Evolutionary conservation across 2,797 vertebrate genomes (phyloP).

Genomic region (Melanotaenia boesemani): DNA sequence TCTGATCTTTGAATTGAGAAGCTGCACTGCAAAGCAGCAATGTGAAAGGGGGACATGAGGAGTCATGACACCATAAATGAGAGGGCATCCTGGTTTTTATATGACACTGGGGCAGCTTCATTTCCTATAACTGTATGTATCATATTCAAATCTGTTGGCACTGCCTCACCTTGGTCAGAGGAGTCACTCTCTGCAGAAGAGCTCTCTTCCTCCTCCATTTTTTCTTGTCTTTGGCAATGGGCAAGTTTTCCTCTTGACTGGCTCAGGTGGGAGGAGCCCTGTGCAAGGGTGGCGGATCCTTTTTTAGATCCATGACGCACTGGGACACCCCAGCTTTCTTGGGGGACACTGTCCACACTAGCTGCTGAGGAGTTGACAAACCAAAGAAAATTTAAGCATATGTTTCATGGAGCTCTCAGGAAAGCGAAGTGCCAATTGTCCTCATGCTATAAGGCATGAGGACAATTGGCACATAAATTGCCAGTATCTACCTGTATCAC

Average conservation of each 20-base stretch:
- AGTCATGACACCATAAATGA: background rate
- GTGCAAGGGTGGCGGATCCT: conserved; percentile 42
- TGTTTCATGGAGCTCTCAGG: background rate
- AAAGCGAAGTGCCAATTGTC: background rate
- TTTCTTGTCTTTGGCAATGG: conserved; percentile 66
- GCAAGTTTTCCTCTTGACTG: conserved; percentile 61
- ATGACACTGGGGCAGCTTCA: background rate
- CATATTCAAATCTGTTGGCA: background rate
- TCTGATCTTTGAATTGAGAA: background rate
- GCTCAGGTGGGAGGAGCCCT: conserved; percentile 60
- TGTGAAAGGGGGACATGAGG: background rate
- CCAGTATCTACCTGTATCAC: conserved; percentile 81
- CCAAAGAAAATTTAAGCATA: conserved; percentile 22
- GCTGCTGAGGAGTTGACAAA: conserved; percentile 69
- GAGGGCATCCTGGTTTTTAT: background rate
- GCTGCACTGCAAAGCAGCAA: background rate
- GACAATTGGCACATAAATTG: conserved; percentile 12
- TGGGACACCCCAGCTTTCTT: conserved; percentile 75
- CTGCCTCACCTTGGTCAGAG: conserved; percentile 76
- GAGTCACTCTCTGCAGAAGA: conserved; percentile 81
- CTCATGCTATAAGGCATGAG: background rate
- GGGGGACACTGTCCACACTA: conserved; percentile 80
- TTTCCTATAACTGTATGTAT: background rate
- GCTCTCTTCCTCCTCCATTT: conserved; percentile 71
- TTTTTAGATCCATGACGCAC: conserved; percentile 68